A percentile compares a stretch with the other conserved stretches of the same genome.
phyloP scores from a whole-genome alignment of 2,113 vertebrate genomes.

The Hemicordylus capensis region DNA sequence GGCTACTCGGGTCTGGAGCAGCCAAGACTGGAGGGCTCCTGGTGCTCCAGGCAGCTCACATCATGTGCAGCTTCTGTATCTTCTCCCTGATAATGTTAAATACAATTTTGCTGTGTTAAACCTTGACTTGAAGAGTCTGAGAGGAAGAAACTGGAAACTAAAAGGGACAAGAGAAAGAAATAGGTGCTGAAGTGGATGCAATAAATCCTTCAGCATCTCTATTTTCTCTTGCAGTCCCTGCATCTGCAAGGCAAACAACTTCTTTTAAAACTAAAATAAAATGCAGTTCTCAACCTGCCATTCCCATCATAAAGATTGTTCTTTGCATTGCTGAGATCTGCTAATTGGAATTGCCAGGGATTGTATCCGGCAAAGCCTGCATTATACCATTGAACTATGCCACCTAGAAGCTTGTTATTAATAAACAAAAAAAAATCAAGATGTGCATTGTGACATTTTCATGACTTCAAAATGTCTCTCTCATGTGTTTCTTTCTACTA shows the following conservation, averaged over 20 bases:
- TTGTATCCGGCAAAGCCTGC: background rate
- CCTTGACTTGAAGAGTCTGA: no score
- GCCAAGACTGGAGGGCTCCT: no score
- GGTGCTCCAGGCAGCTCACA: no score
- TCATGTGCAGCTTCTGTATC: no score
- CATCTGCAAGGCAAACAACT: background rate
- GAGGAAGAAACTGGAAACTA: no score
- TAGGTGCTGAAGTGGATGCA: no score
- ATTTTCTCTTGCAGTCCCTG: no score
- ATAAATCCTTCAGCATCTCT: no score
- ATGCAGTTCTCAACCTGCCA: background rate
- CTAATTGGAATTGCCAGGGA: background rate
- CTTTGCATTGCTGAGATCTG: background rate
- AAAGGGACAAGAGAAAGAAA: no score
- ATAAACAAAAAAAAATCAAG: background rate
- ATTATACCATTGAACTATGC: background rate
- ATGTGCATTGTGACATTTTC: background rate
- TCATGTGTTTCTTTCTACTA: background rate
- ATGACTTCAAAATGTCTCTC: background rate
- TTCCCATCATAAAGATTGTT: background rate
- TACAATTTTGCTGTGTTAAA: no score
- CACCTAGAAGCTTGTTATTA: background rate
- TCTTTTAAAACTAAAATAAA: background rate
- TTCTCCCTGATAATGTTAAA: no score
- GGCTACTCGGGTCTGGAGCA: no score